phyloP scores from a whole-genome alignment of 1,140 invertebrate genomes.

The Aporrectodea caliginosa region DNA sequence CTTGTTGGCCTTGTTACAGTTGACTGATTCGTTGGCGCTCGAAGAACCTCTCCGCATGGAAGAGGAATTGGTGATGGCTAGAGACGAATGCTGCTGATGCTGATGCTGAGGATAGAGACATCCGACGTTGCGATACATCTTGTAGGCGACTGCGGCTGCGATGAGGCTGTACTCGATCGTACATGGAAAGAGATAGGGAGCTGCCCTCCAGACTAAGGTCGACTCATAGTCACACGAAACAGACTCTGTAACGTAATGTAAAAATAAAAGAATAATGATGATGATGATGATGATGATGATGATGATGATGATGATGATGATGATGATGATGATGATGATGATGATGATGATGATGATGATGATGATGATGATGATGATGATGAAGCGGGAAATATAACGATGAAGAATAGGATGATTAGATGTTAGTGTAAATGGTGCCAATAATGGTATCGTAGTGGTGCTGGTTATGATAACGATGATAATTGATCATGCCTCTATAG shows the following conservation, averaged over 20 bases:
- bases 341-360: slow-evolving; percentile 15
- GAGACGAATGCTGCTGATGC: background rate
- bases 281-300: slow-evolving; percentile 23
- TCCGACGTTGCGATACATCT: slow-evolving; percentile 66
- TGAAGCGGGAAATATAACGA: no score
- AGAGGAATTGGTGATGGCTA: background rate
- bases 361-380: slow-evolving; percentile 4
- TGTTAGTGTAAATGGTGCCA: no score
- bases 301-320: slow-evolving; percentile 18
- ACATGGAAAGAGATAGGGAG: slow-evolving; percentile 87
- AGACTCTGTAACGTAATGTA: no score
- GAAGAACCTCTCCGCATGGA: background rate
- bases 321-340: slow-evolving; percentile 20
- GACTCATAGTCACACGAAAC: slow-evolving; percentile 11
- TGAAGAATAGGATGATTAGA: no score
- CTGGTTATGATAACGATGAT: no score
- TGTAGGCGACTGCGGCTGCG: slow-evolving; percentile 92
- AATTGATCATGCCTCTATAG: no score
- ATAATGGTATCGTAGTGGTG: no score
- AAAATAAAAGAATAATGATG: no score
- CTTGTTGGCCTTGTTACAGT: slow-evolving; percentile 82
- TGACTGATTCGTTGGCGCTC: slow-evolving; percentile 18
- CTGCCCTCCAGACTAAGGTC: slow-evolving; percentile 38
- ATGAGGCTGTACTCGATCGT: slow-evolving; percentile 96
- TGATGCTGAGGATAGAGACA: background rate